A percentile compares a stretch with the other conserved stretches of the same genome.
Evolutionary conservation across 2,797 vertebrate species (phyloP).

Genomic region (Todus mexicanus): DNA sequence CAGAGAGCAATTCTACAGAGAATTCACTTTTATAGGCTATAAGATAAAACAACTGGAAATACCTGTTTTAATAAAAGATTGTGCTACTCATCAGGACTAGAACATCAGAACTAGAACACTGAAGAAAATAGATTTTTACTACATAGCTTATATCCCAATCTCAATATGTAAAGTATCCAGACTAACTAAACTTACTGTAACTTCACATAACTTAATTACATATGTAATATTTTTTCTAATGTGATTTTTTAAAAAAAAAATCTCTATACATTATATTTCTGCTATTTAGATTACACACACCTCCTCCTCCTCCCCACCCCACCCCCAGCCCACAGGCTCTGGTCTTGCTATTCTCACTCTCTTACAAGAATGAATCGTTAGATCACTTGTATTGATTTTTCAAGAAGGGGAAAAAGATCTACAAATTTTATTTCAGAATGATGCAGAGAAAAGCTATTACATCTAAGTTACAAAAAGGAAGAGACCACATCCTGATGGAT

Average conservation of each 20-base stretch:
- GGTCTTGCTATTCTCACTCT: neutral
- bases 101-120: neutral
- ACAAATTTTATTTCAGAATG: neutral
- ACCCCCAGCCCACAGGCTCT: too few species aligned
- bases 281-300: neutral
- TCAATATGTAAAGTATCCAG: neutral
- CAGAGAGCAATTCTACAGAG: rapidly evolving
- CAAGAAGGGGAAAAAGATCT: neutral
- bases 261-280: neutral
- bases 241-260: too few species aligned
- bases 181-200: neutral
- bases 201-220: neutral
- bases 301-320: too few species aligned
- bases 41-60: neutral
- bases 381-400: neutral
- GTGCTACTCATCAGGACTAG: neutral
- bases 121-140: neutral
- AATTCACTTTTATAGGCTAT: neutral
- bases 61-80: neutral
- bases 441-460: neutral
- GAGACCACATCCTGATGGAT: neutral
- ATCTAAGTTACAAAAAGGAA: neutral
- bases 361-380: neutral
- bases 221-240: neutral
- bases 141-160: neutral